Base-by-base conservation (phyloP, 92 coral and sea anemone genomes). In the Hydrozoanthus gracilis region DNA sequence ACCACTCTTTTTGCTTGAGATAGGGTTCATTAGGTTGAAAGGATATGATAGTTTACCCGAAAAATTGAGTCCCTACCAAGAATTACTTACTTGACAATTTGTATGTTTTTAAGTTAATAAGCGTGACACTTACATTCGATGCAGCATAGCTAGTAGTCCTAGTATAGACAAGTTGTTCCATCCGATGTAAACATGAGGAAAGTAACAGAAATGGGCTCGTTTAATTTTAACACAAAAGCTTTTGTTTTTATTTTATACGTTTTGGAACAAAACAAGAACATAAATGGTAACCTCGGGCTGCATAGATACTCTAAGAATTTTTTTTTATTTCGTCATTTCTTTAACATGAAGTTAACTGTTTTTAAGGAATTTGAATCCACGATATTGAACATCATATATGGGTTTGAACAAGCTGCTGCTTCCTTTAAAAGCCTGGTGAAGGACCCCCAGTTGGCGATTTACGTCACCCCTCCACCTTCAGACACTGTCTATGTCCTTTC, bases 401-500 rank as follows among this genome's bases (percentile, higher is more conserved):
- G 93, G 46, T 97, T 97, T 88, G 95, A 97, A 79, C 93, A 92
- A 60, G 92, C 95, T 3, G 92, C 90, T 7, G 87, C 97, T 16
- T 92, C 89, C 3, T 97, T 93, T 54, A 90, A 91, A 51, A 93
- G 98, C 80, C 87, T 97, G 78, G 89, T 93, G 51, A 94, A 86
- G 84, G 99, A 95, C 52, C 92, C 90, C 10, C 88, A 83, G 75
- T 80, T 97, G 39, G 88, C 94, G n/a, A 83, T 89, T 15, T 93
- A 91, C 67, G 92, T 94, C 71, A 93, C 48, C 67, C 99, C 99
- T 8, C 99, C 99, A 3, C 73, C 87, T 64, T 89, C 92, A 67
- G 99, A 97, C 86, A 92, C 95, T 44, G 99, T 97, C 47, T 93
- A 95, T 82, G 85, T 92, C 46, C 88, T 97, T 88, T 92, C 97